Conservation (phyloP, 1,140 invertebrate species). For the Nilaparvata lugens region DNA sequence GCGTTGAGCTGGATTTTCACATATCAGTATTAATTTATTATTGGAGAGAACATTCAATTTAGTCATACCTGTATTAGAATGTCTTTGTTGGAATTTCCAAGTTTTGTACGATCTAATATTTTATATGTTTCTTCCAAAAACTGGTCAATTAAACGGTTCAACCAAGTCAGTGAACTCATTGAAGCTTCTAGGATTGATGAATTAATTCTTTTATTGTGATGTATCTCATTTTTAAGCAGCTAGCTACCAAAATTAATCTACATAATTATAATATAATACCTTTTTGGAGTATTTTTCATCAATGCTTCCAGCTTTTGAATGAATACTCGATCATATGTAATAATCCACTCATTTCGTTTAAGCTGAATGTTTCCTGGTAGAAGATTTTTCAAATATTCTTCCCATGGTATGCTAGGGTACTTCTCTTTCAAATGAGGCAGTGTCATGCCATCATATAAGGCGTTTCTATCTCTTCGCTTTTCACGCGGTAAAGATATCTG, state of each 20-base stretch:
- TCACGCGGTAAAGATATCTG: constrained; percentile 83
- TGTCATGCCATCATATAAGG: constrained; percentile 85
- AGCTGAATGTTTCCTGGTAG: constrained; percentile 51
- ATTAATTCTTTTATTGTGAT: too few relatives aligned
- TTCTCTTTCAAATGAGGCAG: constrained; percentile 60
- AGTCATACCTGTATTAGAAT: too few relatives aligned
- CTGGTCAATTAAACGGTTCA: too few relatives aligned
- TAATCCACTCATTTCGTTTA: constrained; percentile 59
- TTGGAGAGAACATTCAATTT: too few relatives aligned
- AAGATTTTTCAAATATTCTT: constrained; percentile 68
- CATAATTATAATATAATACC: constrained; percentile 26
- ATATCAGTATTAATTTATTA: too few relatives aligned
- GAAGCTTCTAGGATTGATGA: too few relatives aligned
- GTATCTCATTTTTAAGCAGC: neutral
- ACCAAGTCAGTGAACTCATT: too few relatives aligned
- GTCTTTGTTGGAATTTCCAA: too few relatives aligned
- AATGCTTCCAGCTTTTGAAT: constrained; percentile 55
- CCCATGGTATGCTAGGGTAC: constrained; percentile 69
- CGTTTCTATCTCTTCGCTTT: constrained; percentile 80
- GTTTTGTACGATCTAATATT: too few relatives aligned
- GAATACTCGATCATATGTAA: constrained; percentile 70
- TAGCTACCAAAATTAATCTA: neutral
- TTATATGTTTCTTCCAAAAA: too few relatives aligned
- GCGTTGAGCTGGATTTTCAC: too few relatives aligned
- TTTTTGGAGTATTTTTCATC: constrained; percentile 45